Conservation (phyloP, 2,888 invertebrate species). For the Drosophila formosana region DNA sequence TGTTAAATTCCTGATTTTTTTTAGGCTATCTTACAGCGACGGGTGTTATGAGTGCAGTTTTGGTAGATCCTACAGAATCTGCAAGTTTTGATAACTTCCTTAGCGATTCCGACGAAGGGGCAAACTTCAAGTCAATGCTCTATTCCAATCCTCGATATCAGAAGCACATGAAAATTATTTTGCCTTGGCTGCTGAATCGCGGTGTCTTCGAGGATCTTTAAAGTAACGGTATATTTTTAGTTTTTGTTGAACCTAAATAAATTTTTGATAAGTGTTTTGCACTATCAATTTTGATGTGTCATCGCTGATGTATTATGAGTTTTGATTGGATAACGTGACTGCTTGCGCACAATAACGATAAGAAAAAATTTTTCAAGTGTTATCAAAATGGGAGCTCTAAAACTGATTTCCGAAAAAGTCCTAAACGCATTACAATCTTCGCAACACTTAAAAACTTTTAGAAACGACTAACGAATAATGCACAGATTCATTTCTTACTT, state of each 20-base stretch:
- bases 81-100: slow-evolving; percentile 70
- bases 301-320: neutral
- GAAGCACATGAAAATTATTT: slow-evolving; percentile 66
- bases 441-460: neutral
- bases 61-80: slow-evolving; percentile 64
- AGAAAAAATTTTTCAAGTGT: neutral
- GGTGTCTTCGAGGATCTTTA: slow-evolving; percentile 58
- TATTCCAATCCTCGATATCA: slow-evolving; percentile 72
- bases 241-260: neutral
- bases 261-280: slow-evolving; percentile 1
- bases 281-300: slow-evolving; percentile 9
- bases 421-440: too few species aligned
- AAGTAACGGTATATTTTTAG: neutral
- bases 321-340: slow-evolving; percentile 5
- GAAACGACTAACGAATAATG: too few species aligned
- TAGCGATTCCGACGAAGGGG: slow-evolving; percentile 41
- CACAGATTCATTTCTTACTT: too few species aligned
- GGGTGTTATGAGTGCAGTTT: slow-evolving; percentile 72
- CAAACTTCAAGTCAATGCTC: slow-evolving; percentile 56
- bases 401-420: neutral
- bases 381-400: neutral
- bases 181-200: slow-evolving; percentile 80
- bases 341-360: slow-evolving; percentile 8
- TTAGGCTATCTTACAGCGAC: slow-evolving; percentile 60
- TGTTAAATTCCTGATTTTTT: neutral